Evolutionary conservation across 2,113 vertebrate genomes (phyloP), one percentile per base, ranked within the genome.

Genomic region (Todiramphus chloris): DNA sequence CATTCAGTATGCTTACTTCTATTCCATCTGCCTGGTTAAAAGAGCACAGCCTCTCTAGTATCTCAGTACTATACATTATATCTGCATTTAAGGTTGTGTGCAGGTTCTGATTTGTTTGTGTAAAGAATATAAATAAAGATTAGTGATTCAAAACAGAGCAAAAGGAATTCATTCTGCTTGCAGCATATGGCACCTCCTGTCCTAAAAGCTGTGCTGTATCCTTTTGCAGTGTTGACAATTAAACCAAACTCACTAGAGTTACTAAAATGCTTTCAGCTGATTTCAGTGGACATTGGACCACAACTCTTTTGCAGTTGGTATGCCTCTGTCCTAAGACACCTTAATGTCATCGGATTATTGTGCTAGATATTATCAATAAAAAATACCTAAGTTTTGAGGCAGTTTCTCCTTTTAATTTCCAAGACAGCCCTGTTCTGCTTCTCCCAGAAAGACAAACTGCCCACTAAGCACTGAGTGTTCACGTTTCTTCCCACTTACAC

Each of bases 161-260:
- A 95, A 95, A 94, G 66, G 56, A 95, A 93, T 94, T 87, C 12
- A 35, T 30, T 77, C 48, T 62, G 46, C 69, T 94, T 84, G 41
- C 67, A 60, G 53, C n/a, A 91, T 53, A 33, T 53, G 94, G 58
- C 41, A 17, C 66, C 68, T 89, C 59, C 67, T 62, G 30, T 64
- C 84, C 77, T 77, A 74, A 77, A 81, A 90, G 72, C 63, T 39
- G 44, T 0, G 1, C 46, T 53, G 27, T 16, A 37, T 55, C 55
- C 37, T n/a, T 67, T 83, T 62, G 53, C 13, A 24, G 66, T 7
- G 0, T 7, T 78, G 72, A 20, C 18, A 79, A 33, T 5, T 35
- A 44, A 90, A 73, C 35, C 24, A 59, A 84, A 86, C 16, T 59
- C 62, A 67, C 31, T 55, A 9, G 68, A 93, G 56, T 37, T 37